Base-by-base conservation (phyloP, 2,113 vertebrate species). In the Protobothrops mucrosquamatus region DNA sequence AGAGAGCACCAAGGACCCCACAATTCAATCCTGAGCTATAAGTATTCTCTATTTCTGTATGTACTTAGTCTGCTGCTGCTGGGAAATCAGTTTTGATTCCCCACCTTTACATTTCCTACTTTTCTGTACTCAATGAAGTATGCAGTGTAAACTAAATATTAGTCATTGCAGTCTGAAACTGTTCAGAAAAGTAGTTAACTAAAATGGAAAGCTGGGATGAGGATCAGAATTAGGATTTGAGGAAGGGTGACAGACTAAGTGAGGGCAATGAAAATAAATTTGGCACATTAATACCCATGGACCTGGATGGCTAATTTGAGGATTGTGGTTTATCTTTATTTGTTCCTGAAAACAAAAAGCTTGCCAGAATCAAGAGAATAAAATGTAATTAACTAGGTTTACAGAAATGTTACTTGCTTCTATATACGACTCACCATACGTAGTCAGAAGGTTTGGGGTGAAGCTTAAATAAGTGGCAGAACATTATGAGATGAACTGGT, bases 41-140 rank as follows among this genome's bases (percentile, higher is more conserved):
- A 69, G 6, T 69, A n/a, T 15, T 64, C 3, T 14, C n/a, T 81
- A 43, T 7, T 8, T 81, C 74, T 43, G 18, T 22, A 81, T 9
- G 34, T 7, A 81, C 34, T 81, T 81, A 22, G 74, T 81, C 74
- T 81, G 39, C 34, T 81, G 22, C 54, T 54, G 87, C 8, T 61
- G 23, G 34, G 23, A 20, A 85, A 92, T 11, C 0, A 91, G 64
- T 96, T 94, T 94, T 74, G 92, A 86, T 26, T 85, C 29, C 92
- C 91, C 91, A 18, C 91, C 29, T 93, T 91, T 24, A 85, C 3
- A 0, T 91, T 10, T 29, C 87, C 85, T 86, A 88, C 69, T 92
- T 95, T 52, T 89, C 93, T 54, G 43, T 87, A 96, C 95, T 97
- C 95, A 96, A 98, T 98, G 97, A 98, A 94, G 95, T 96, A 90